Evolutionary conservation across 1,140 invertebrate genomes (phyloP), one percentile per base, ranked within the genome.

Genomic region (Microplitis demolitor): DNA sequence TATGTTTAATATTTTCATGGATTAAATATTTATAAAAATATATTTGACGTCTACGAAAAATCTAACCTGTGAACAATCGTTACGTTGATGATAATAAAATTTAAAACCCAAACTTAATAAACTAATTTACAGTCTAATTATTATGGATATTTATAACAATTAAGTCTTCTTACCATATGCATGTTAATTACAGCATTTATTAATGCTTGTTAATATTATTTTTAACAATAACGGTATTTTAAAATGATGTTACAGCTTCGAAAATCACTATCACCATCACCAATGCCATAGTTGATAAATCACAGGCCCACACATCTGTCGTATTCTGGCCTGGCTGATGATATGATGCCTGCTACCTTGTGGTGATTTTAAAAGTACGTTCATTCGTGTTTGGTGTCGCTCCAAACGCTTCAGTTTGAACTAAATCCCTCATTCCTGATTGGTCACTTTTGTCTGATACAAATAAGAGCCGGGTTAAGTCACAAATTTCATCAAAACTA

Each of bases 181-280:
- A 67, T 67, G 31, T 67, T 34, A 35, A 53, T 34, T 54, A n/a
- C 9, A 51, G n/a, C 66, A 54, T 50, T 53, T 34, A 11, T 34
- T 33, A 31, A 54, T 67, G 16, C 39, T 54, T 13, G 33, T 13
- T 2, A 61, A 33, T 4, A 4, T 3, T 37, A 61, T 34, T 33
- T 31, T 45, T 6, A 9, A 45, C 3, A 58, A 14, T 37, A 51
- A 54, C 51, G 50, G 11, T 14, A 50, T 45, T 11, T 24, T 45
- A 45, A 45, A 45, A 45, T 45, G 11, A 45, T 45, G n/a, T 39
- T 9, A 37, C 14, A 24, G 51, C 45, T 54, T 50, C n/a, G 16
- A 54, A 39, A 66, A 58, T 8, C 37, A 63, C 34, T 64, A 72
- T 64, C 63, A 66, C 34, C 71, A 72, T 56, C 63, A 66, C 61